Evolutionary conservation across 1,140 invertebrate species (phyloP).

Genomic region (Ylistrum balloti): DNA sequence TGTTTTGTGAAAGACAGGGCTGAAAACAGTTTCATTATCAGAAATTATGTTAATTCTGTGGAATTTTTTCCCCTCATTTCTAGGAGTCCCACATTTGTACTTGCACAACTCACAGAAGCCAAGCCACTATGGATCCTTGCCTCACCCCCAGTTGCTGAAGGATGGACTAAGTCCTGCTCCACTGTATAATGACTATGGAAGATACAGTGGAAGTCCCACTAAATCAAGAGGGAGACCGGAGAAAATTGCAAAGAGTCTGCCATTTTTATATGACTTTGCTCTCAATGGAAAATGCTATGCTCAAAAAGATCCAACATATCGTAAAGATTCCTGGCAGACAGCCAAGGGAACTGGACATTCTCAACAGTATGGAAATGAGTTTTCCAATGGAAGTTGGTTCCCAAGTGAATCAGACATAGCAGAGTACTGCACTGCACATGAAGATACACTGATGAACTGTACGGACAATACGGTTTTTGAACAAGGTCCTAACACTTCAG

Average conservation of each 20-base stretch:
- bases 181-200: neutral
- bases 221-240: neutral
- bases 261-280: slow-evolving; percentile 12
- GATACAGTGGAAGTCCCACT: neutral
- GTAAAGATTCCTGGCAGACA: neutral
- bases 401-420: neutral
- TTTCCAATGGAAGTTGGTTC: neutral
- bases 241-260: slow-evolving; percentile 3
- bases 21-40: no score
- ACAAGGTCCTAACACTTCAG: neutral
- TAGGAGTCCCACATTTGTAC: neutral
- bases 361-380: neutral
- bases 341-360: neutral
- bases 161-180: neutral
- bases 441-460: slow-evolving; percentile 6
- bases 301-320: neutral
- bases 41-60: no score
- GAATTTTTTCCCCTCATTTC: neutral
- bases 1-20: no score
- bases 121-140: neutral
- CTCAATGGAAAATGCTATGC: neutral
- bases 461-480: neutral
- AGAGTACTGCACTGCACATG: neutral
- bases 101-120: neutral
- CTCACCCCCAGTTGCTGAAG: neutral